Conservation (phyloP, 2,113 vertebrate species). For the Scortum barcoo region DNA sequence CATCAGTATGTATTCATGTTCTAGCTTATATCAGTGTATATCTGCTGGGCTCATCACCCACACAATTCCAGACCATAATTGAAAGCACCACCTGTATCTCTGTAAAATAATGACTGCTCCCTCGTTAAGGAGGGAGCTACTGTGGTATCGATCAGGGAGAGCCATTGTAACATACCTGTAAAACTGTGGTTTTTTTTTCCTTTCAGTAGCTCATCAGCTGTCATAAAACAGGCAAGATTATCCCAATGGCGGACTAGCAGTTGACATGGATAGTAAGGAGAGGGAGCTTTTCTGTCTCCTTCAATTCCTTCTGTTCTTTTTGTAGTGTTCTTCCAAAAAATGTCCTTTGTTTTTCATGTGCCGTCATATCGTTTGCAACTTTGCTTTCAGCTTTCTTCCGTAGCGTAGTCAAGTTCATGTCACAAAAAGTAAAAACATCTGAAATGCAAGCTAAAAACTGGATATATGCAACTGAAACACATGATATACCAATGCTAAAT, state of each 20-base stretch:
- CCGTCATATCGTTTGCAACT: background rate
- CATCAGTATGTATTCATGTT: conserved; percentile 55
- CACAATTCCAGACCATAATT: conserved; percentile 57
- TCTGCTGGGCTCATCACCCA: conserved; percentile 49
- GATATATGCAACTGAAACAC: conserved; percentile 13
- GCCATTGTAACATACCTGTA: background rate
- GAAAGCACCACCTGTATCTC: conserved; percentile 56
- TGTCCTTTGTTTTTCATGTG: background rate
- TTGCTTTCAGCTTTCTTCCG: conserved; percentile 28
- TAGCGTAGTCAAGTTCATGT: conserved; percentile 40
- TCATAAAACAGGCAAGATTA: too few relatives aligned
- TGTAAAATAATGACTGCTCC: conserved; percentile 50
- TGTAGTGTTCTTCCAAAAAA: conserved; percentile 25
- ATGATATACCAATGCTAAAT: conserved; percentile 48
- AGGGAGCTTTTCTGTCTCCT: background rate
- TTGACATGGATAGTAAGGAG: conserved; percentile 6
- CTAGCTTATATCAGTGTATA: conserved; percentile 80
- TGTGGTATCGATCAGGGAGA: too few relatives aligned
- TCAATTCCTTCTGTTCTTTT: background rate
- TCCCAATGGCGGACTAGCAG: background rate
- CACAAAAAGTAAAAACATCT: conserved; percentile 13
- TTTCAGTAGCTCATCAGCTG: conserved; percentile 40
- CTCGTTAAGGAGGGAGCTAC: background rate
- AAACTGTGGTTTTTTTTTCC: background rate
- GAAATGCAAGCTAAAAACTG: conserved; percentile 36